A percentile compares a stretch with the other conserved stretches of the same genome.
phyloP scores from a whole-genome alignment of 92 coral and sea anemone species.

The Siderastrea radians region DNA sequence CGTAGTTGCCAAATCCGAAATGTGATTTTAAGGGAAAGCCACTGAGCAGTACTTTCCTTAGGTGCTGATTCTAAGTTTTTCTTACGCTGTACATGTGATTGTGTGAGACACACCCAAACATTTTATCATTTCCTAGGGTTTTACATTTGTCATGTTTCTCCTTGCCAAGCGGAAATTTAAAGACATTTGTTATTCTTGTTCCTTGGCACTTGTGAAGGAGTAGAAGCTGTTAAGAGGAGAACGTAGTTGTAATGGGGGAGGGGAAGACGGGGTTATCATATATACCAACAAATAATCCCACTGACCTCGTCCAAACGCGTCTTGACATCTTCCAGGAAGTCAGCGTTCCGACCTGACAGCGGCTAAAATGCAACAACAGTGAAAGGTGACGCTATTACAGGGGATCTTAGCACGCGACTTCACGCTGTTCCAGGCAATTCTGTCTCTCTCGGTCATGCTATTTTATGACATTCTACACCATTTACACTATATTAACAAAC shows the following conservation, averaged over 20 bases:
- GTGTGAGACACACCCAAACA: too few relatives aligned
- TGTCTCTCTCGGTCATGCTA: too few relatives aligned
- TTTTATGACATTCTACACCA: not conserved
- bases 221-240: too few relatives aligned
- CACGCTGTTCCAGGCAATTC: not conserved
- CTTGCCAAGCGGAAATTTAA: too few relatives aligned
- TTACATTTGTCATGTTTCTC: too few relatives aligned
- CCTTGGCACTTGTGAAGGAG: too few relatives aligned
- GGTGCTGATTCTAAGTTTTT: not conserved
- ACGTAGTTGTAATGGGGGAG: too few relatives aligned
- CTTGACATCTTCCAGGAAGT: slow-evolving; percentile 88
- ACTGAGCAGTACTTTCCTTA: not conserved
- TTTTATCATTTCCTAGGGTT: too few relatives aligned
- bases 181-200: too few relatives aligned
- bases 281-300: not conserved
- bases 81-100: too few relatives aligned
- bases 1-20: not conserved
- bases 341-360: slow-evolving; percentile 78
- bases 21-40: not conserved
- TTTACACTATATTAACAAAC: too few relatives aligned
- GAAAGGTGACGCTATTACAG: not conserved
- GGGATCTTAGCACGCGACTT: not conserved
- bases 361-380: slow-evolving; percentile 56
- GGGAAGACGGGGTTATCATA: not conserved
- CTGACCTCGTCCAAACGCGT: slow-evolving; percentile 90